A percentile compares a stretch with the other conserved stretches of the same genome.
These are phyloP conservation scores for Ostrea denselamellosa DNA, from an alignment of 1,140 invertebrate genomes.

Conservation along the genomic window DNA sequence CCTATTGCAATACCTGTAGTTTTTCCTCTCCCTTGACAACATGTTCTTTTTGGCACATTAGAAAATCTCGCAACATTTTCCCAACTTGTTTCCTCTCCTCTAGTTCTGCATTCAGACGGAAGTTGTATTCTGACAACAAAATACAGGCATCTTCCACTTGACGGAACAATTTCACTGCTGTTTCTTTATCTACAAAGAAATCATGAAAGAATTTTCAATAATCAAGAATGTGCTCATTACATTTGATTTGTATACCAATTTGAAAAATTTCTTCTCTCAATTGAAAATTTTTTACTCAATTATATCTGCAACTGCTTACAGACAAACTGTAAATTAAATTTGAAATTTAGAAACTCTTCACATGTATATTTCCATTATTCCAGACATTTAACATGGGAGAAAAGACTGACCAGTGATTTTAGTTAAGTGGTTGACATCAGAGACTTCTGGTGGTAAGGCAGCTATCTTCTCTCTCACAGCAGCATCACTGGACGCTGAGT, in stretches of 20 bases:
- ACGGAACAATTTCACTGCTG: constrained; percentile 85
- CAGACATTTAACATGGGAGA: background rate
- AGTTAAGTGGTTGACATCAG: constrained; percentile 90
- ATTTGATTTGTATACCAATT: too few relatives aligned
- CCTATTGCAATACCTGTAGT: constrained; percentile 84
- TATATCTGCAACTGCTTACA: too few relatives aligned
- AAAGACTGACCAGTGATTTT: constrained; percentile 81
- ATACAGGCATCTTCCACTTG: constrained; percentile 92
- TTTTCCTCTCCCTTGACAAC: constrained; percentile 90
- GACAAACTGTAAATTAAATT: too few relatives aligned
- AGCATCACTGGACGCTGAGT: constrained; percentile 95
- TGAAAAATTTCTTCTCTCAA: too few relatives aligned
- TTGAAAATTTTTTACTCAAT: too few relatives aligned
- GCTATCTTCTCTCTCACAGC: constrained; percentile 94
- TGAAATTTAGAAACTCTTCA: background rate
- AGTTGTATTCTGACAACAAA: constrained; percentile 93
- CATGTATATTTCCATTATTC: too few relatives aligned
- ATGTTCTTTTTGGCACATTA: constrained; percentile 90
- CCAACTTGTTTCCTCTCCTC: constrained; percentile 90
- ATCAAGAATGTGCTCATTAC: too few relatives aligned
- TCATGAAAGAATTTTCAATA: too few relatives aligned
- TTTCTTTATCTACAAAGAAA: constrained; percentile 74
- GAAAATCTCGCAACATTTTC: constrained; percentile 92
- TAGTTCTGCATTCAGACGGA: constrained; percentile 90
- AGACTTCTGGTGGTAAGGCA: constrained; percentile 94